Evolutionary conservation across 2,797 vertebrate genomes (phyloP).

Genomic region (Acrossocheilus wenchowensis): DNA sequence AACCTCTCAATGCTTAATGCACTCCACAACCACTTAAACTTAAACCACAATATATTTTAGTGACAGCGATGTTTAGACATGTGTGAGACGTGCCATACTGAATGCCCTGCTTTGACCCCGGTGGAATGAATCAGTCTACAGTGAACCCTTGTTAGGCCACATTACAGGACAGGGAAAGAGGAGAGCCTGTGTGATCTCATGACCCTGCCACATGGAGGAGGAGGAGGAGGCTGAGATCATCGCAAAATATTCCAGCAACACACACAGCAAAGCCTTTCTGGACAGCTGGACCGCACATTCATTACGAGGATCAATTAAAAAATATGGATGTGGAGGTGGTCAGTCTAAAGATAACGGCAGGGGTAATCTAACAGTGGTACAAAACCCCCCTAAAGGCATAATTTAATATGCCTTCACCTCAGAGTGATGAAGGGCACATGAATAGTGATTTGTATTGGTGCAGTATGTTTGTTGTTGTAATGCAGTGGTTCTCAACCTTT

Average conservation of each 20-base stretch:
- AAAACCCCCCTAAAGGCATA: background rate
- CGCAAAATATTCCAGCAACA: constrained; percentile 27
- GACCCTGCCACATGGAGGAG: constrained; percentile 28
- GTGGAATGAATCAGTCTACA: constrained; percentile 28
- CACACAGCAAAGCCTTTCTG: constrained; percentile 1
- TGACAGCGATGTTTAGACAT: constrained; percentile 12
- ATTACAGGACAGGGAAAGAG: constrained; percentile 19
- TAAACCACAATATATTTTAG: constrained; percentile 10
- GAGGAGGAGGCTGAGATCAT: constrained; percentile 28
- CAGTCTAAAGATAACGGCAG: background rate
- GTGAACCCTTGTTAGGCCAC: constrained; percentile 24
- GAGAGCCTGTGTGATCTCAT: constrained; percentile 23
- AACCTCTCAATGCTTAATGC: constrained; percentile 3
- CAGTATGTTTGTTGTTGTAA: background rate
- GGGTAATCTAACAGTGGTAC: background rate
- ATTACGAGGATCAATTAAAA: background rate
- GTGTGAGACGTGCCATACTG: background rate
- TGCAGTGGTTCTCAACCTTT: background rate
- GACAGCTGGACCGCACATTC: constrained; percentile 3
- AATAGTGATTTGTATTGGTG: background rate
- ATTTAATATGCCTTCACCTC: background rate
- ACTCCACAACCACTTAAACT: constrained; percentile 24
- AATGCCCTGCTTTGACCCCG: constrained; percentile 15
- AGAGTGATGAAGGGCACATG: background rate
- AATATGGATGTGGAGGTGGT: background rate